Evolutionary conservation across 2,888 invertebrate species (phyloP), one percentile per base, ranked within the genome.

Genomic region (Antheraea assamensis): DNA sequence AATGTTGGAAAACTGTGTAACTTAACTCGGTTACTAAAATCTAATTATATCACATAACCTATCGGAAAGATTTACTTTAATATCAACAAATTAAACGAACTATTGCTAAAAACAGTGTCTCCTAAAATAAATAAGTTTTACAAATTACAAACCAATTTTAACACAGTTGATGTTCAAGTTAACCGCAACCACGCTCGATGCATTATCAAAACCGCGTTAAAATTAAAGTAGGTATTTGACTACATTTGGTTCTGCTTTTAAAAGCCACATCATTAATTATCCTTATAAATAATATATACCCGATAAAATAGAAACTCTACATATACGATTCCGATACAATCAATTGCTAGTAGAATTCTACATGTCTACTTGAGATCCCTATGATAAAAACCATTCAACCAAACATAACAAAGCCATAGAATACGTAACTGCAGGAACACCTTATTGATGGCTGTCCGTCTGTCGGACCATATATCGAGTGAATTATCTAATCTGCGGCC

Each of bases 401-500:
- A 21, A 13, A 35, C 52, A 70, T 42, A 64, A 72, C 61, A 74
- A 75, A 74, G 74, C 72, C 71, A 72, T 73, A 49, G 70, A 73
- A 35, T 70, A 71, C 73, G 71, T 58, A 75, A 70, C 70, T 73
- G 58, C 68, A 21, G 49, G 70, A 70, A 68, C 21, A 30, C n/a
- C n/a, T 31, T 55, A 55, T 71, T 71, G 71, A 55, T 27, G 35
- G 70, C 27, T 64, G 71, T n/a, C 52, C 58, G 72, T 72, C 72
- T 68, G 27, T 21, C 72, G 49, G 71, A 58, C 64, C 42, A 52
- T 27, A 24, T 79, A 81, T 76, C 79, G 78, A 76, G 77, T 80
- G 80, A 84, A 87, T 88, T 84, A 87, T 84, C 81, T 83, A 86
- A 88, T 86, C 83, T 84, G 83, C 79, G 85, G 82, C 83, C 84